Conservation (phyloP, 2,113 vertebrate species). For the Coregonus clupeaformis region DNA sequence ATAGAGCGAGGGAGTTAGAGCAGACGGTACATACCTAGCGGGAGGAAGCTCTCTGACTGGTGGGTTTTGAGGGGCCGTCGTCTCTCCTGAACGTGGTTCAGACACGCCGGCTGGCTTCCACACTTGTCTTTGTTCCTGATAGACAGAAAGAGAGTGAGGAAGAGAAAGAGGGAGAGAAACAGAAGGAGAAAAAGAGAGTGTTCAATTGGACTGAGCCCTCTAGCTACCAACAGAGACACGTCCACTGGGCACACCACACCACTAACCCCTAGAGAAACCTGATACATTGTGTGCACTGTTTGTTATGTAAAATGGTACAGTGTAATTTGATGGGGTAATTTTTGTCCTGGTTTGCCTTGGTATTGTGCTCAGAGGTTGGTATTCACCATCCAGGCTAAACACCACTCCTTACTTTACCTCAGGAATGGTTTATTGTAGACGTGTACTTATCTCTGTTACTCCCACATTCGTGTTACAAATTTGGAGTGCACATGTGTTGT, state of each 20-base stretch:
- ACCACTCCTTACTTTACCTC: no score
- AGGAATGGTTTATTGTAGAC: no score
- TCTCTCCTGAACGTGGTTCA: slow-evolving; percentile 89
- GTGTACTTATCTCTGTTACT: no score
- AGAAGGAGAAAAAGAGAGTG: no score
- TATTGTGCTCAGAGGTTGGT: no score
- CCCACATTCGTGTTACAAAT: slow-evolving; percentile 16
- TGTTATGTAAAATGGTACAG: slow-evolving; percentile 20
- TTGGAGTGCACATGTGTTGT: slow-evolving; percentile 10
- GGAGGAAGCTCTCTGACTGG: slow-evolving; percentile 94
- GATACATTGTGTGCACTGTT: slow-evolving; percentile 12
- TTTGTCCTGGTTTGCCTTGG: slow-evolving; percentile 18
- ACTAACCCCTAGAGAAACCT: background rate
- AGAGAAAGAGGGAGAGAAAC: background rate
- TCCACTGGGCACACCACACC: no score
- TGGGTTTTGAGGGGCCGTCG: slow-evolving; percentile 89
- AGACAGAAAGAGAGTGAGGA: slow-evolving; percentile 16
- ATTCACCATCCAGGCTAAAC: no score
- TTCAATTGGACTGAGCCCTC: background rate
- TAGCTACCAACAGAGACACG: background rate
- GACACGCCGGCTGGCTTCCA: slow-evolving; percentile 92
- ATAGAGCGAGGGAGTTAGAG: background rate
- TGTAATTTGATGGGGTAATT: slow-evolving; percentile 41
- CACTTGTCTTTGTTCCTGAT: slow-evolving; percentile 91
- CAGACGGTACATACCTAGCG: slow-evolving; percentile 78